Conservation (phyloP, 2,888 invertebrate genomes). For the Thecophora atra region DNA sequence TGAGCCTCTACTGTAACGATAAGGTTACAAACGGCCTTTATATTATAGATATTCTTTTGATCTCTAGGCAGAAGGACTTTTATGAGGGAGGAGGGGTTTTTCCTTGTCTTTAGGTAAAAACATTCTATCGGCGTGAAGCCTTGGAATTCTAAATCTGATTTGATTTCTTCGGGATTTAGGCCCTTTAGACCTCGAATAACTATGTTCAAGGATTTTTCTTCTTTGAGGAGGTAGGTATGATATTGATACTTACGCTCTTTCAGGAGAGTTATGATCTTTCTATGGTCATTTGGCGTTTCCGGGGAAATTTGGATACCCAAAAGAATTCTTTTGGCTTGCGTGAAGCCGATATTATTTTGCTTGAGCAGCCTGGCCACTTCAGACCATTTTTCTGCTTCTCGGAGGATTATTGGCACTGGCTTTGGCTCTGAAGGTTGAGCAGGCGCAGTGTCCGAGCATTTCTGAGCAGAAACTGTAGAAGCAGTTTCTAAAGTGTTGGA, state of each 20-base stretch:
- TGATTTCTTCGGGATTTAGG: background rate
- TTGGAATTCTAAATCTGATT: background rate
- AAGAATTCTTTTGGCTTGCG: background rate
- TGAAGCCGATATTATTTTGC: background rate
- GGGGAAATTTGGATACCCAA: too few species aligned
- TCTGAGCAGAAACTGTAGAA: too few species aligned
- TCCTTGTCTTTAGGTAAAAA: constrained; percentile 1
- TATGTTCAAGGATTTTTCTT: background rate
- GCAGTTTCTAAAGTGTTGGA: too few species aligned
- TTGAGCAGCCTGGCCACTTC: background rate
- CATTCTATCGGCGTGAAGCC: too few species aligned
- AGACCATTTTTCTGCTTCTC: background rate
- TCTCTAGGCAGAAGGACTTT: background rate
- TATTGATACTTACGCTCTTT: background rate
- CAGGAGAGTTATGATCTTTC: background rate
- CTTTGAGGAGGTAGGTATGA: background rate
- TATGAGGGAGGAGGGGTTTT: background rate
- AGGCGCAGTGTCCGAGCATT: too few species aligned
- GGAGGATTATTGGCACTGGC: background rate
- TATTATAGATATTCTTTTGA: background rate
- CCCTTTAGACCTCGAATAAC: background rate
- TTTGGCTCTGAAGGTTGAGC: too few species aligned
- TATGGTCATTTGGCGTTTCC: background rate
- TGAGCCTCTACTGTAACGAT: constrained; percentile 1
- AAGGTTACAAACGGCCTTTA: background rate